phyloP scores from a whole-genome alignment of 1,140 invertebrate species.

The Ruditapes philippinarum region DNA sequence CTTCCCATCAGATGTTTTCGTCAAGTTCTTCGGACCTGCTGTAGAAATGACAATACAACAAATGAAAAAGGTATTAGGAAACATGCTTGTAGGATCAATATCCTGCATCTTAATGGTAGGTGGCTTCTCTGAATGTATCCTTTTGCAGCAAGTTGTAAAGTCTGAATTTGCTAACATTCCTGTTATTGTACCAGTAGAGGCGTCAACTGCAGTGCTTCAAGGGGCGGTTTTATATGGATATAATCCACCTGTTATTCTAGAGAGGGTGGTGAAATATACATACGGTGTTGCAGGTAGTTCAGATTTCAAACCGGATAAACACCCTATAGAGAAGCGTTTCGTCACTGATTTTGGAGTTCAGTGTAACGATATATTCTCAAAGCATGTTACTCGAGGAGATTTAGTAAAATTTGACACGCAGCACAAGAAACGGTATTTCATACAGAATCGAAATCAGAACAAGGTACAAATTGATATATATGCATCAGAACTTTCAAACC shows the following conservation, averaged over 20 bases:
- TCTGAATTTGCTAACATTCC: neutral
- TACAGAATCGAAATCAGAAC: neutral
- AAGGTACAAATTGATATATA: neutral
- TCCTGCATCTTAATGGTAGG: constrained; percentile 14
- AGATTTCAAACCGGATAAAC: neutral
- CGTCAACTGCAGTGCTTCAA: neutral
- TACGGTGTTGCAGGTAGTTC: neutral
- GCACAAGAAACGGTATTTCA: neutral
- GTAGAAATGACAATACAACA: neutral
- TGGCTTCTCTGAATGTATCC: constrained; percentile 4
- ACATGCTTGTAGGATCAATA: neutral
- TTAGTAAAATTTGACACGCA: neutral
- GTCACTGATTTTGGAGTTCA: neutral
- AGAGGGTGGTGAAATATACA: constrained; percentile 8
- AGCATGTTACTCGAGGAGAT: neutral
- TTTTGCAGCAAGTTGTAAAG: neutral
- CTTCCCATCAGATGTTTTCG: neutral
- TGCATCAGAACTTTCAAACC: neutral
- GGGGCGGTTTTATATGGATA: constrained; percentile 5
- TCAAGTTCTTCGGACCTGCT: neutral
- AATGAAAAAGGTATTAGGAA: neutral
- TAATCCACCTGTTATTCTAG: neutral
- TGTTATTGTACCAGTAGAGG: neutral
- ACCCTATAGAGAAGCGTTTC: neutral
- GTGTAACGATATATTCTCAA: neutral